Evolutionary conservation across 2,113 vertebrate species (phyloP).

Genomic region (Cygnus atratus): DNA sequence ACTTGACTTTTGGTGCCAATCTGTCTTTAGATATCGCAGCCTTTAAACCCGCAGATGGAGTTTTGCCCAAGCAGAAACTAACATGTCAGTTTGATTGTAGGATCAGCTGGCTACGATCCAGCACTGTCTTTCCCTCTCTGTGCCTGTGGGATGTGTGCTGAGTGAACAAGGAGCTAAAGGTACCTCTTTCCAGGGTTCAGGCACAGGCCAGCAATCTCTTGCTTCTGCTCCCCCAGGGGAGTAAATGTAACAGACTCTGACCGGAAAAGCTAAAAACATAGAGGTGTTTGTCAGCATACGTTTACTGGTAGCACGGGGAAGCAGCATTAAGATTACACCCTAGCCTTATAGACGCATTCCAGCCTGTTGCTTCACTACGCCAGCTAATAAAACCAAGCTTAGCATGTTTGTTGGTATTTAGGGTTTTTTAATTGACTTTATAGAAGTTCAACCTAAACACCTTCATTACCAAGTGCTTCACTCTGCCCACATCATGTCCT

Average conservation of each 20-base stretch:
- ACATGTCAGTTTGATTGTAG: neutral
- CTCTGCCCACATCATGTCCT: neutral
- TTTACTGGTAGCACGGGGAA: neutral
- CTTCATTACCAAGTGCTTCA: neutral
- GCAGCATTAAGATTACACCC: neutral
- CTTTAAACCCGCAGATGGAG: slow-evolving; percentile 45
- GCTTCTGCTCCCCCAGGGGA: neutral
- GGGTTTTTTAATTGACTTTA: neutral
- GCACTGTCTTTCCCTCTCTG: neutral
- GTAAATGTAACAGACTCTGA: neutral
- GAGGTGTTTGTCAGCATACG: fast-evolving
- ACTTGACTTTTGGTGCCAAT: neutral
- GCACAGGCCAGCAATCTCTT: neutral
- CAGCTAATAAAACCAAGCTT: neutral
- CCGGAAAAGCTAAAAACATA: neutral
- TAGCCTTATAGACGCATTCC: neutral
- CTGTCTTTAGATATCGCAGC: neutral
- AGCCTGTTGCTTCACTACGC: neutral
- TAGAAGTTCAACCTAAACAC: neutral
- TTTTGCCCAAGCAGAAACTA: slow-evolving; percentile 35
- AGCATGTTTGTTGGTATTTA: neutral
- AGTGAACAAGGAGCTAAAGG: neutral
- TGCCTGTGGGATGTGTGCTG: neutral
- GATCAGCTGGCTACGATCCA: neutral
- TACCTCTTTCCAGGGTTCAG: neutral